A percentile compares a stretch with the other conserved stretches of the same genome.
Conservation (phyloP, 2,797 vertebrate genomes). For the Acestrorhynchus altus region DNA sequence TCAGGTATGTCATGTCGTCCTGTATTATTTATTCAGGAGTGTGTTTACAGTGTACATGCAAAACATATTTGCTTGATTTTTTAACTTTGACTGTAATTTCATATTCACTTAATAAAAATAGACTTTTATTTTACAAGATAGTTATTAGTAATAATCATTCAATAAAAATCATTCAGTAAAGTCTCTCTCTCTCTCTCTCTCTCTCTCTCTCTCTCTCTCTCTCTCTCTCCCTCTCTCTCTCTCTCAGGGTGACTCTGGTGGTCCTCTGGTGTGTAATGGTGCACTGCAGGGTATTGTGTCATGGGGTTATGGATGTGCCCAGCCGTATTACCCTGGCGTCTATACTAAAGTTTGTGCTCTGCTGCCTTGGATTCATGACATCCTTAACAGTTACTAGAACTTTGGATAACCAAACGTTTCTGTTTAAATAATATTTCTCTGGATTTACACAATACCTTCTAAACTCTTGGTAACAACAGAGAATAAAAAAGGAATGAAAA, state of each 20-base stretch:
- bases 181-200: not conserved
- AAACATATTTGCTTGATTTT: no score
- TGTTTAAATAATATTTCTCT: not conserved
- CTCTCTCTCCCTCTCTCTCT: not conserved
- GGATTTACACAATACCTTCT: not conserved
- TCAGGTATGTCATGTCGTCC: constrained; percentile 67
- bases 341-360: constrained; percentile 87
- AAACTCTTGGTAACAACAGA: not conserved
- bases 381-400: constrained; percentile 72
- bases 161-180: no score
- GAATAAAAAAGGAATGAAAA: constrained; percentile 6
- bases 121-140: no score
- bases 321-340: constrained; percentile 78
- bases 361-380: constrained; percentile 80
- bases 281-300: constrained; percentile 87
- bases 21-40: not conserved
- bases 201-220: not conserved
- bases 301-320: constrained; percentile 84
- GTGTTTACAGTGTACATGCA: not conserved
- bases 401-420: not conserved
- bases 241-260: constrained; percentile 84
- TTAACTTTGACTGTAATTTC: no score
- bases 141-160: no score
- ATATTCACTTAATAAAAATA: no score
- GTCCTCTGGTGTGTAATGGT: constrained; percentile 83